These are phyloP conservation scores for Anser cygnoides DNA, from an alignment of 2,113 vertebrate genomes.

Conservation along the genomic window DNA sequence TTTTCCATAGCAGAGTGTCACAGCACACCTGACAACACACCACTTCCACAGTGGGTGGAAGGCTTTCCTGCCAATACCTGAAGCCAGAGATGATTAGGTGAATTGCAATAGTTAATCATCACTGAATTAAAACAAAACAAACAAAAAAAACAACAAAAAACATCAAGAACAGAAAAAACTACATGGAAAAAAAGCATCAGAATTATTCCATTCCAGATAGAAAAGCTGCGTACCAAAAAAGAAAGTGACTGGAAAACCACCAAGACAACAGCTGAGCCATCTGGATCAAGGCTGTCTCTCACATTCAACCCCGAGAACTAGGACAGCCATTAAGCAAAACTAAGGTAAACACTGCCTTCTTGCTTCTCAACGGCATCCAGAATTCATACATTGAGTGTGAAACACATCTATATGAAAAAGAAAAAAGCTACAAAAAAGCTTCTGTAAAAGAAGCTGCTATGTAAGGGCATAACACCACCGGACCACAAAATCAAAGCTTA, in stretches of 20 bases:
- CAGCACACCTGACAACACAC: background rate
- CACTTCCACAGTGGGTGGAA: background rate
- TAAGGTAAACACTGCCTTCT: background rate
- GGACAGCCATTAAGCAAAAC: background rate
- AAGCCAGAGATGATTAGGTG: background rate
- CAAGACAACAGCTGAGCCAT: background rate
- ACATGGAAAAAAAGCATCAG: background rate
- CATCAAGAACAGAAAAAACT: background rate
- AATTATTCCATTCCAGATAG: background rate
- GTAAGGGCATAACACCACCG: background rate
- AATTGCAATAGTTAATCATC: background rate
- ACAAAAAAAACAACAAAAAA: background rate
- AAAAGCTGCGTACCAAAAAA: background rate
- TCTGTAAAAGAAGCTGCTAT: background rate
- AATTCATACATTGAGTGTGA: background rate
- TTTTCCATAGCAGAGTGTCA: background rate
- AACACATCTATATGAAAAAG: background rate
- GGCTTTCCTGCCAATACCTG: background rate
- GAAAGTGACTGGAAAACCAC: background rate
- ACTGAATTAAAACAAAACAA: too few species aligned
- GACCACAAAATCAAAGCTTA: background rate
- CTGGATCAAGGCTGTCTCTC: too few species aligned
- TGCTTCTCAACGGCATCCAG: background rate
- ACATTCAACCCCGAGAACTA: too few species aligned
- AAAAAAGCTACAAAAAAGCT: background rate